Base-by-base conservation (phyloP, 2,888 invertebrate genomes). In the Anticlea derivata region DNA sequence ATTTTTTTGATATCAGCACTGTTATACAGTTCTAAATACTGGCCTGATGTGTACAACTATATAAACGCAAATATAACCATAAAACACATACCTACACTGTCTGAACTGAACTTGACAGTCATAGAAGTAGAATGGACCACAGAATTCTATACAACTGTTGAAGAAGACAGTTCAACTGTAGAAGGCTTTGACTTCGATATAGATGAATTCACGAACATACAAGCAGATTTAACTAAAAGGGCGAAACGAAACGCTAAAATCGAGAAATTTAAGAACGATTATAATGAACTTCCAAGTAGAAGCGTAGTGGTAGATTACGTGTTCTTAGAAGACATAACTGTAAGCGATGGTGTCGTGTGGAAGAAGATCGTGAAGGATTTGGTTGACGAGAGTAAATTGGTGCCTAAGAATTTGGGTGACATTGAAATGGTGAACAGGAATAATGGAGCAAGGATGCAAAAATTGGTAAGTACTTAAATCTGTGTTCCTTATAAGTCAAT, bases 31-130 rank as follows among this genome's bases (percentile, higher is more conserved):
- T 67, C 73, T 0, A 75, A 72, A 49, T 89, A 84, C 52, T 90
- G 87, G 89, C 82, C 83, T 0, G 89, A 90, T 58, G 60, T 88
- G 0, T 79, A 89, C 33, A 86, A 78, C 46, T 89, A 88, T 46
- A 68, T 86, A 6, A 81, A 83, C 29, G 79, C 83, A 0, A 87
- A 90, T 57, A 83, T 90, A 20, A 89, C 88, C 0, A 87, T 90
- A 26, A 85, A 78, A 61, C 68, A 80, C 23, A 87, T 89, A 57
- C 82, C 85, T 0, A 86, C 80, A 1, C 58, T 88, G 57, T 80
- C 83, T 0, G 88, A 90, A 66, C 51, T 89, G 1, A 74, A 83
- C 60, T 26, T 80, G 7, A 80, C 77, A 0, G 45, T 75, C 0
- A 46, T 76, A 1, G 72, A 78, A 58, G 63, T 73, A 1, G 75